Evolutionary conservation across 1,140 invertebrate genomes (phyloP), one percentile per base, ranked within the genome.

Genomic region (Phortica variegata): DNA sequence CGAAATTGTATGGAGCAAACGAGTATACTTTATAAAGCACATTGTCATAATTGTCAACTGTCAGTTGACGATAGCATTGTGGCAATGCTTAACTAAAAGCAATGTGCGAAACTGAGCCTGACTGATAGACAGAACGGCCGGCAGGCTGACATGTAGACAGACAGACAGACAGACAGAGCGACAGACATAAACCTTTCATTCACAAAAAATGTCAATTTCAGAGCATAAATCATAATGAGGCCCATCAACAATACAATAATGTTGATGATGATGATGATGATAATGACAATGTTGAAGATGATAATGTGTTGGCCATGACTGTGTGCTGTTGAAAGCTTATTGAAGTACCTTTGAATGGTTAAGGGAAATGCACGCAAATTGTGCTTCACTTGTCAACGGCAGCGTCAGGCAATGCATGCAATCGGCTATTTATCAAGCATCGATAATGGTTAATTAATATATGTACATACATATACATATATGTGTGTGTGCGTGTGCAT

Each of bases 371-470:
- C 47, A 66, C 62, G 54, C 63, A 66, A 63, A 68, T 68, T 68
- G 63, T 65, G 63, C 63, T 68, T 63, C 65, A 69, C 57, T 62
- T 56, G 50, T 60, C 34, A 51, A 54, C 62, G 56, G 31, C 26
- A 43, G 40, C 12, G 12, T 5, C 12, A n/a, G 6, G 6, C 6
- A 36, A 5, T 6, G n/a, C 33, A 36, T 12, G 6, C n/a, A 16
- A 4, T 36, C 33, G 16, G 33, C n/a, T n/a, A 36, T 13, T 12
- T 16, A 36, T 12, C n/a, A 36, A 36, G 17, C 60, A 58, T 18
- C 52, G 65, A 58, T 60, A 69, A 68, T 68, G 57, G 63, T 69
- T 68, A 68, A 68, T 68, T 68, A 68, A 68, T 68, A 68, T 63
- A 68, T 66, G 10, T 26, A 26, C 23, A 38, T 19, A 16, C 17